A percentile compares a stretch with the other conserved stretches of the same genome.
phyloP scores from a whole-genome alignment of 2,888 invertebrate genomes.

The Lycaena phlaeas region DNA sequence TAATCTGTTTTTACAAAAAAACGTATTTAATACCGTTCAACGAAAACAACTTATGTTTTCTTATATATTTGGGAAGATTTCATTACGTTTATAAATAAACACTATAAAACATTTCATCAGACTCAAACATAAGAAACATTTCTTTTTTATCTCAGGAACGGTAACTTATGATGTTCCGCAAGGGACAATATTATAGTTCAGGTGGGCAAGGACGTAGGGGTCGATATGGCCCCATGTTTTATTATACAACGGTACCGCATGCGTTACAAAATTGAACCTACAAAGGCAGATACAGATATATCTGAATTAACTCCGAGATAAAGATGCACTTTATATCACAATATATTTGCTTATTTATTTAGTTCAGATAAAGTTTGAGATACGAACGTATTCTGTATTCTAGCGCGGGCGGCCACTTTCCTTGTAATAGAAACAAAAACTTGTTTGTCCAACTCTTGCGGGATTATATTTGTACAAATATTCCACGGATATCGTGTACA shows the following conservation, averaged over 20 bases:
- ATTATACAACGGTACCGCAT: background rate
- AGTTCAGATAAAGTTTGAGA: conserved; percentile 14
- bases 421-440: conserved; percentile 57
- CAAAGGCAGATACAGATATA: background rate
- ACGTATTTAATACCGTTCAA: too few relatives aligned
- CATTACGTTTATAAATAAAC: background rate
- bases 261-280: background rate
- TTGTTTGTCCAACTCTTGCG: conserved; percentile 56
- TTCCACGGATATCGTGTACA: conserved; percentile 59
- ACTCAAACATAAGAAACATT: background rate
- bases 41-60: too few relatives aligned
- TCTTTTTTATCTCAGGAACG: conserved; percentile 2
- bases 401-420: conserved; percentile 32
- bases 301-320: background rate
- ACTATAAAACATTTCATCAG: background rate
- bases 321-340: too few relatives aligned
- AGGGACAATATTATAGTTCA: conserved; percentile 5
- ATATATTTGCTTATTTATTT: too few relatives aligned
- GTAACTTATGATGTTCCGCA: conserved; percentile 3
- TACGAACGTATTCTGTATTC: conserved; percentile 56
- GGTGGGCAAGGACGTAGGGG: background rate
- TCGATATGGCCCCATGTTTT: background rate
- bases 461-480: conserved; percentile 72
- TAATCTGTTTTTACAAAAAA: background rate
- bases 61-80: background rate